Evolutionary conservation across 1,140 invertebrate genomes (phyloP).

Genomic region (Andricus grossulariae): DNA sequence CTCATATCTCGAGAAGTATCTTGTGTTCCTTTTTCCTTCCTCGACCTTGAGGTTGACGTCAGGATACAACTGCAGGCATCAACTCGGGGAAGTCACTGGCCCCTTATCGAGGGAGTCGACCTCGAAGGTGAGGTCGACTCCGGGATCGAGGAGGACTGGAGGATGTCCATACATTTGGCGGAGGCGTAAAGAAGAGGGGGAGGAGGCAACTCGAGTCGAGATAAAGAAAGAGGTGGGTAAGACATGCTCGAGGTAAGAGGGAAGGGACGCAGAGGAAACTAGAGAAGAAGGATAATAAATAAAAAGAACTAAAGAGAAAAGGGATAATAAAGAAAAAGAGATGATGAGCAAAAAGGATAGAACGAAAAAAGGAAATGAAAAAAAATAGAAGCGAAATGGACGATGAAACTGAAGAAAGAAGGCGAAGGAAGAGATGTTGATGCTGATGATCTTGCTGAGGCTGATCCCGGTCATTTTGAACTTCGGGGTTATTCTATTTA

Average conservation of each 20-base stretch:
- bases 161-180: conserved; percentile 44
- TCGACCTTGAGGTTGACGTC: conserved; percentile 42
- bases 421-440: conserved; percentile 36
- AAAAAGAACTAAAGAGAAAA: neutral
- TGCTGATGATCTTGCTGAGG: conserved; percentile 22
- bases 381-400: conserved; percentile 33
- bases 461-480: conserved; percentile 56
- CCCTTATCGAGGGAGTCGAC: conserved; percentile 52
- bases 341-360: neutral
- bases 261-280: conserved; percentile 2
- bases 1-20: conserved; percentile 34
- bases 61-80: conserved; percentile 29
- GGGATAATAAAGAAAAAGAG: neutral
- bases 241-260: conserved; percentile 2
- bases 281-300: no score
- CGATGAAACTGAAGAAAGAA: conserved; percentile 30
- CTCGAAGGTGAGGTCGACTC: conserved; percentile 42
- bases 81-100: conserved; percentile 38
- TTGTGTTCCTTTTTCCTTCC: conserved; percentile 36
- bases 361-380: conserved; percentile 20
- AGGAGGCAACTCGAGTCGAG: conserved; percentile 2
- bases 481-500: conserved; percentile 66
- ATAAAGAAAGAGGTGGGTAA: conserved; percentile 36
- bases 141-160: conserved; percentile 25
- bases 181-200: conserved; percentile 24